A percentile compares a stretch with the other conserved stretches of the same genome.
These are phyloP conservation scores for Glaucomys volans DNA, from an alignment of 2,113 vertebrate genomes.

Conservation along the genomic window DNA sequence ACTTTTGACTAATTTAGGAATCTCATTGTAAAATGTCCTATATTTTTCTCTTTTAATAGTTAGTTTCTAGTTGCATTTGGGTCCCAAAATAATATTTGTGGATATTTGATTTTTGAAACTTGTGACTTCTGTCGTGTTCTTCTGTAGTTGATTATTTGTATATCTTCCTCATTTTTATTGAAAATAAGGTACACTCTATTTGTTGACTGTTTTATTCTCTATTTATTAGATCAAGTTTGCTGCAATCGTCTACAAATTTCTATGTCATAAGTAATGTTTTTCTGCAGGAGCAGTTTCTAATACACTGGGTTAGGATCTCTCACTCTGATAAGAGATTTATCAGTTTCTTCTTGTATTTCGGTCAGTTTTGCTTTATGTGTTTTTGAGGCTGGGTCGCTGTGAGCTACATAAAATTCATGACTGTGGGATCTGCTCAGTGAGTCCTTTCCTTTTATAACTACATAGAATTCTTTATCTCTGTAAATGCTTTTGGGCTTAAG, in stretches of 20 bases:
- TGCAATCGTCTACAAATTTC: not conserved
- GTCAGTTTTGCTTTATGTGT: not conserved
- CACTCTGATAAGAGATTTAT: not conserved
- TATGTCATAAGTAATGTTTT: not conserved
- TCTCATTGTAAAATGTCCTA: not conserved
- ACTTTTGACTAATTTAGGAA: slow-evolving; percentile 14
- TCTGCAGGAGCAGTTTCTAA: not conserved
- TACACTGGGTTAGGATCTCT: not conserved
- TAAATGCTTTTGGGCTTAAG: not conserved
- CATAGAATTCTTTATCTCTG: slow-evolving; percentile 10
- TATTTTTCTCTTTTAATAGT: slow-evolving; percentile 19
- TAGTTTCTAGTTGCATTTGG: not conserved
- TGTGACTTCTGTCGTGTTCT: not conserved
- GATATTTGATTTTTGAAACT: not conserved
- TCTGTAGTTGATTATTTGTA: not conserved
- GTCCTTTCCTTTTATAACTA: not conserved
- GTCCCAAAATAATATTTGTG: not conserved
- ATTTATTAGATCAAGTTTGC: not conserved
- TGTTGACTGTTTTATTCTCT: not conserved
- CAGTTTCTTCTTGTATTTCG: not conserved
- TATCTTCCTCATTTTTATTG: not conserved
- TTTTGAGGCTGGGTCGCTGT: not conserved
- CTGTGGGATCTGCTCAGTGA: not conserved
- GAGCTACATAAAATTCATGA: not conserved
- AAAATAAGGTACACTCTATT: not conserved